These are phyloP conservation scores for Guaruba guarouba DNA, from an alignment of 2,113 vertebrate species.

Conservation along the genomic window DNA sequence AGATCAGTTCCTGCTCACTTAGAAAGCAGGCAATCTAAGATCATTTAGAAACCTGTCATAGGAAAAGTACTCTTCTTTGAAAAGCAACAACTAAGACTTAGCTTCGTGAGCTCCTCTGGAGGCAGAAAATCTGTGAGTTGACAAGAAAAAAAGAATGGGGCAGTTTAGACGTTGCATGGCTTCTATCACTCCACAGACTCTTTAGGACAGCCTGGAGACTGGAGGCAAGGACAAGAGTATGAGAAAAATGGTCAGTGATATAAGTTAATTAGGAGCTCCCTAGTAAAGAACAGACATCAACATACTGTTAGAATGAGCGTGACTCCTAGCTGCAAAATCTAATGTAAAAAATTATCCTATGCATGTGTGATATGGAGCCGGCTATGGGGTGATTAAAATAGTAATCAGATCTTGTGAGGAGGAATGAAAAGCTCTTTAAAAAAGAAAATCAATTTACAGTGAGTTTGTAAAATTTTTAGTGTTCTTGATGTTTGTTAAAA, in stretches of 20 bases:
- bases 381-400: background rate
- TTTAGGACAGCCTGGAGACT: background rate
- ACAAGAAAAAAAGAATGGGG: background rate
- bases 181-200: background rate
- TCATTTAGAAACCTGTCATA: background rate
- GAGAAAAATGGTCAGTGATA: background rate
- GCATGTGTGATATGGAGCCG: background rate
- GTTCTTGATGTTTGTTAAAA: background rate
- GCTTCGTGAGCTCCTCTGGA: background rate
- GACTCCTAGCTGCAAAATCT: background rate
- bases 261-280: background rate
- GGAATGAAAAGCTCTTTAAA: background rate
- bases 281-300: background rate
- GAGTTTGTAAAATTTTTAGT: background rate
- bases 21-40: background rate
- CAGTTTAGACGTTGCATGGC: background rate
- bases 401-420: background rate
- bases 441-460: background rate
- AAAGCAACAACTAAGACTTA: background rate
- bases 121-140: background rate
- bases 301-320: background rate
- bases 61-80: background rate
- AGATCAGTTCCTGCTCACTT: background rate
- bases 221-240: background rate
- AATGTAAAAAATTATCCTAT: background rate